Conservation (phyloP, 2,888 invertebrate species). For the Epirrhoe tristata region DNA sequence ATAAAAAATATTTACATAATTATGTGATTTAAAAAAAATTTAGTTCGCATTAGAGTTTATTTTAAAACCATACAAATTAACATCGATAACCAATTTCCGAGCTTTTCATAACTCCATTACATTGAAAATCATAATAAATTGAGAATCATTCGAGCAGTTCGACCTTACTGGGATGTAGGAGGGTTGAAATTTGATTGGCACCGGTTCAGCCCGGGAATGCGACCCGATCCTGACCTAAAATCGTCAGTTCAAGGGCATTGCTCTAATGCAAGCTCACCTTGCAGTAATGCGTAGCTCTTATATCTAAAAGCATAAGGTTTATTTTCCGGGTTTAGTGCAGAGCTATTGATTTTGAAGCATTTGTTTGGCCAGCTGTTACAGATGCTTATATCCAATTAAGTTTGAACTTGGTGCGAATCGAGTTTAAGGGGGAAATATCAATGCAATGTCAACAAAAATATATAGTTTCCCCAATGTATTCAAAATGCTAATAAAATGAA, state of each 20-base stretch:
- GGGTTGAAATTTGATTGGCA: slow-evolving; percentile 18
- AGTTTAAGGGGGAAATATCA: slow-evolving; percentile 5
- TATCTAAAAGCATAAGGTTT: slow-evolving; percentile 15
- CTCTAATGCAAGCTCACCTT: slow-evolving; percentile 45
- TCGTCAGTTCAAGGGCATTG: slow-evolving; percentile 53
- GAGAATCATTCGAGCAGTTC: background rate
- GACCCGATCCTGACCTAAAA: slow-evolving; percentile 56
- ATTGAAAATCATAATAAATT: slow-evolving; percentile 11
- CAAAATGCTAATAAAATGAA: too few species aligned
- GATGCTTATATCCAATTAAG: slow-evolving; percentile 35
- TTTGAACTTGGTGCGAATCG: slow-evolving; percentile 35
- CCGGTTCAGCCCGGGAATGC: slow-evolving; percentile 39
- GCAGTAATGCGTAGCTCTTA: slow-evolving; percentile 28
- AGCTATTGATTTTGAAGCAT: slow-evolving; percentile 42
- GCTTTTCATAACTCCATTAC: slow-evolving; percentile 16
- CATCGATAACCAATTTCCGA: slow-evolving; percentile 17
- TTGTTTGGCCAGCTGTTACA: slow-evolving; percentile 38
- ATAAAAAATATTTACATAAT: too few species aligned
- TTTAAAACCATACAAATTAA: slow-evolving; percentile 5
- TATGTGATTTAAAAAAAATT: too few species aligned
- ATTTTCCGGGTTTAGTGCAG: slow-evolving; percentile 2
- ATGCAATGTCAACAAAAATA: too few species aligned
- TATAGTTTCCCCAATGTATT: too few species aligned
- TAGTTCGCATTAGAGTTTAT: too few species aligned
- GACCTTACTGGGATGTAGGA: background rate